Evolutionary conservation across 1,140 invertebrate genomes (phyloP).

Genomic region (Drosophila guanche): DNA sequence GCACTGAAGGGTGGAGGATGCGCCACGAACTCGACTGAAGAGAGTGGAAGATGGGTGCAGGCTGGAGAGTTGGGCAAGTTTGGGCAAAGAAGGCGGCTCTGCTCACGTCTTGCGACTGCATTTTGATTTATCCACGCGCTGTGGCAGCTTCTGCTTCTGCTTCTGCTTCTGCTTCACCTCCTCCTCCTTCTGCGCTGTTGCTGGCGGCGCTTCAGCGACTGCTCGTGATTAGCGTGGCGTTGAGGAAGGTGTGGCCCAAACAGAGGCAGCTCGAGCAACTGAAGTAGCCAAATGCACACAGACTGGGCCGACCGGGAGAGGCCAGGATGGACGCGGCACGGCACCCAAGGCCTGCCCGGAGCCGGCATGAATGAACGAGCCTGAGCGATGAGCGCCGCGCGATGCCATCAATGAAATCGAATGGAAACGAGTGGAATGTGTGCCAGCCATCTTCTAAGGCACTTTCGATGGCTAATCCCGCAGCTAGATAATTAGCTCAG

Average conservation of each 20-base stretch:
- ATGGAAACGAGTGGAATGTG: constrained; percentile 59
- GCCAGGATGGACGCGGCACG: constrained; percentile 12
- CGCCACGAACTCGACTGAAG: not conserved
- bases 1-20: constrained; percentile 1
- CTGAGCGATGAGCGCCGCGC: constrained; percentile 17
- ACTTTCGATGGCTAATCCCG: constrained; percentile 61
- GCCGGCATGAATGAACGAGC: constrained; percentile 60
- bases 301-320: constrained; percentile 17
- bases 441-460: constrained; percentile 62
- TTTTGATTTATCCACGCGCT: constrained; percentile 82
- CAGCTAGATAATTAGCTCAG: constrained; percentile 60
- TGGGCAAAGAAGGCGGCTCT: constrained; percentile 47
- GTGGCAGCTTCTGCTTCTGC: constrained; percentile 33
- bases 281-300: constrained; percentile 71
- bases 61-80: not conserved
- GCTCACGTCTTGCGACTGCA: constrained; percentile 63
- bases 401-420: constrained; percentile 76
- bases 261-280: constrained; percentile 69
- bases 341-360: constrained; percentile 18
- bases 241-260: constrained; percentile 76
- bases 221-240: constrained; percentile 78
- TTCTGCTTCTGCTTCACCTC: constrained; percentile 37
- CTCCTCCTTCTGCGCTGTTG: constrained; percentile 13
- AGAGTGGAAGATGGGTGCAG: constrained; percentile 8
- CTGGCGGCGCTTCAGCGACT: constrained; percentile 45